Percentiles rank a stretch among this genome's conserved stretches.
phyloP scores from a whole-genome alignment of 2,113 vertebrate species.

The Atractosteus spatula region DNA sequence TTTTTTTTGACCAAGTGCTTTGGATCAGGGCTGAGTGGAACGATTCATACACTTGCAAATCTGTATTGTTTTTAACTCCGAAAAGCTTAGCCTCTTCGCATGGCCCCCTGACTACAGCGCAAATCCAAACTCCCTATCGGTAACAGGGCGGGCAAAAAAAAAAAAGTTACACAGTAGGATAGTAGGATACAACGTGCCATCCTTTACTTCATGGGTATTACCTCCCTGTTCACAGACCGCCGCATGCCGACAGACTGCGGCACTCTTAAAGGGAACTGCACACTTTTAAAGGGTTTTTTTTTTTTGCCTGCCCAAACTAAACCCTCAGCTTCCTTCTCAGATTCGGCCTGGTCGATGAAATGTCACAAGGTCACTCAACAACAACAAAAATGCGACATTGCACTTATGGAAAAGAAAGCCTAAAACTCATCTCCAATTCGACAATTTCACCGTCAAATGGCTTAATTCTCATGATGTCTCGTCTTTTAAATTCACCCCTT shows the following conservation, averaged over 20 bases:
- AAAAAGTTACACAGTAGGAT: background rate
- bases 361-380: constrained; percentile 9
- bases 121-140: constrained; percentile 12
- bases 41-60: constrained; percentile 23
- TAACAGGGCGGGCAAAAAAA: constrained; percentile 6
- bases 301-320: background rate
- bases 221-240: background rate
- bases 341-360: constrained; percentile 8
- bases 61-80: background rate
- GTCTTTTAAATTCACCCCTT: background rate
- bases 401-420: constrained; percentile 2
- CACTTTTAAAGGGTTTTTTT: constrained; percentile 2
- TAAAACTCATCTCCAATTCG: constrained; percentile 14
- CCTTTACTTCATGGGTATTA: background rate
- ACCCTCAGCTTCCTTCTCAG: background rate
- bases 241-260: background rate
- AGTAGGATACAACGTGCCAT: background rate
- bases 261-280: background rate
- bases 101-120: constrained; percentile 11
- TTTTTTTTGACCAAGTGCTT: constrained; percentile 91
- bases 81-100: constrained; percentile 33
- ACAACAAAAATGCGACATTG: background rate
- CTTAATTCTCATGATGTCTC: constrained; percentile 41
- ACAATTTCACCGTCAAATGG: constrained; percentile 32
- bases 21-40: constrained; percentile 73